Evolutionary conservation across 2,113 vertebrate genomes (phyloP).

Genomic region (Gnathonemus echidnorhynchus): DNA sequence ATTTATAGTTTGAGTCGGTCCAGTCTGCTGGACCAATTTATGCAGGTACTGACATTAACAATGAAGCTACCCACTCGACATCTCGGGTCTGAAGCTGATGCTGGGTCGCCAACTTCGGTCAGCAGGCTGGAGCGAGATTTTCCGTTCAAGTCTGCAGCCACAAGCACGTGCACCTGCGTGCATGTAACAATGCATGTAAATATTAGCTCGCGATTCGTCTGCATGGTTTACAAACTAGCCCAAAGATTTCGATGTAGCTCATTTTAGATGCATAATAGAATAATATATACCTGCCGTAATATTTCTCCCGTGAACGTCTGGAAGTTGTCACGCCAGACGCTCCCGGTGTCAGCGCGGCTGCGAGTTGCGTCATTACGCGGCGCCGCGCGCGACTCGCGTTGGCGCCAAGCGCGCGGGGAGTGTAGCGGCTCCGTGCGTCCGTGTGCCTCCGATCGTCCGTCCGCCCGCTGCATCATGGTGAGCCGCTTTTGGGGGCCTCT

Average conservation of each 20-base stretch:
- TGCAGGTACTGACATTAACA: not conserved
- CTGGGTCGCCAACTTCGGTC: not conserved
- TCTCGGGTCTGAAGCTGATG: not conserved
- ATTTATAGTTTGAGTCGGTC: not conserved
- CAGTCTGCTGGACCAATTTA: not conserved
- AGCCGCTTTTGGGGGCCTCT: not conserved
- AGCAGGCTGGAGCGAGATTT: not conserved
- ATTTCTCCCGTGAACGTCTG: not conserved
- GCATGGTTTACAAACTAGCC: too few relatives aligned
- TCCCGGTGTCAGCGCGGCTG: not conserved
- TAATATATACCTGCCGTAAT: not conserved
- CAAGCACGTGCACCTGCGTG: too few relatives aligned
- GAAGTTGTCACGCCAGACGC: not conserved
- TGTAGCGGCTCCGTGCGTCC: not conserved
- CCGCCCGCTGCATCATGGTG: constrained; percentile 45
- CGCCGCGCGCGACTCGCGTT: constrained; percentile 45
- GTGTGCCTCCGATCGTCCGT: not conserved
- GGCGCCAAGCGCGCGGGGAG: constrained; percentile 56
- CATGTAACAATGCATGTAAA: too few relatives aligned
- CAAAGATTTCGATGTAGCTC: too few relatives aligned
- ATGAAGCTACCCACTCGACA: not conserved
- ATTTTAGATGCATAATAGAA: not conserved
- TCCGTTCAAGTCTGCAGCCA: not conserved
- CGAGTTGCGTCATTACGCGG: constrained; percentile 52
- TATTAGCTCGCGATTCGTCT: too few relatives aligned